Conservation (phyloP, 1,140 invertebrate species). For the Colletes latitarsis region DNA sequence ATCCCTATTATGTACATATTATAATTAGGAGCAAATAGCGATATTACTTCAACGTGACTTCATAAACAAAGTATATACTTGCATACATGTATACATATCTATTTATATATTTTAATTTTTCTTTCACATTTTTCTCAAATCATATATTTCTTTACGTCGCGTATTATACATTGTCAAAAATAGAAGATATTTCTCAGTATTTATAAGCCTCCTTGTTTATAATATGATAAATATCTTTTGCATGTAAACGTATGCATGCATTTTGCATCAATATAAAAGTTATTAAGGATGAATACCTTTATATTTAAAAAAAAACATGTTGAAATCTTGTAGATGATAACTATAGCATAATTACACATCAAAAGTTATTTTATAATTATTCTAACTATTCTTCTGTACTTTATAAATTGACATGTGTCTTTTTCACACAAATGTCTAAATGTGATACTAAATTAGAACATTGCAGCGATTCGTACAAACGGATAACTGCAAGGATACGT, state of each 20-base stretch:
- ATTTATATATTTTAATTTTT: not conserved
- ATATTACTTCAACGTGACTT: constrained; percentile 21
- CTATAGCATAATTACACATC: constrained; percentile 18
- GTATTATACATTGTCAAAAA: constrained; percentile 34
- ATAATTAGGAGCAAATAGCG: constrained; percentile 20
- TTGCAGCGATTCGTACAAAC: constrained; percentile 39
- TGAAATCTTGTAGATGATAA: constrained; percentile 13
- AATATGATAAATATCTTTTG: constrained; percentile 49
- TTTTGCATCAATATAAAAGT: constrained; percentile 49
- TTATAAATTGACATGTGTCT: not conserved
- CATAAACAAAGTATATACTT: constrained; percentile 15
- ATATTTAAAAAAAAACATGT: constrained; percentile 28
- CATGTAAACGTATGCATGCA: constrained; percentile 62
- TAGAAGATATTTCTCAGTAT: constrained; percentile 46
- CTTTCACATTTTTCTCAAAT: constrained; percentile 29
- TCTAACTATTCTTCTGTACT: not conserved
- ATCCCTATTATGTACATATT: constrained; percentile 23
- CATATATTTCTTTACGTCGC: constrained; percentile 29
- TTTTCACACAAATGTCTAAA: constrained; percentile 4
- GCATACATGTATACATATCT: constrained; percentile 1
- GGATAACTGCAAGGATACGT: constrained; percentile 25
- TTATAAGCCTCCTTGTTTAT: constrained; percentile 47
- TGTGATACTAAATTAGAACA: constrained; percentile 22
- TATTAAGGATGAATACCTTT: constrained; percentile 5
- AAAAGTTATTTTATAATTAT: constrained; percentile 30